Evolutionary conservation across 2,888 invertebrate genomes (phyloP), one percentile per base, ranked within the genome.

Genomic region (Heliconius hortense): DNA sequence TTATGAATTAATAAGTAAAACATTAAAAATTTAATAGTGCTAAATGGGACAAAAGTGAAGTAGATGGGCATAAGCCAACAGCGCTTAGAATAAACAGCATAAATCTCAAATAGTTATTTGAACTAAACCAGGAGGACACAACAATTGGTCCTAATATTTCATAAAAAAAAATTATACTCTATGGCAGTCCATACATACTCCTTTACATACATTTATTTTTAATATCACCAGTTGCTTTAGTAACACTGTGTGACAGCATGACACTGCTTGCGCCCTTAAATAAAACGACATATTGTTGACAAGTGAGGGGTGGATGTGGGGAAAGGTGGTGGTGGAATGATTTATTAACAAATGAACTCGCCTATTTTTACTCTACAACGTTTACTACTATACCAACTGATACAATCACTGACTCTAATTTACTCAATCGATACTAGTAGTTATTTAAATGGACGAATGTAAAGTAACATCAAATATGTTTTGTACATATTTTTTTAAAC

Each of bases 241-340:
- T 79, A 80, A 79, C 68, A 74, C 67, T 72, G 73, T 78, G 74
- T 80, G 80, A 78, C 73, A 79, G 74, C 73, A 76, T 79, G 80
- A 79, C 79, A 77, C 70, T 76, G 77, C 81, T 82, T 83, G 82
- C 82, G 71, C 72, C 74, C 85, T 84, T 88, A 86, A 88, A 89
- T 89, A 89, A 90, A 85, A 85, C 83, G 84, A 88, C 88, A 88
- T 87, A 88, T 88, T 88, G 90, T 89, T 89, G 89, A 89, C 89
- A 89, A 84, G 82, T 82, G 82, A 84, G 77, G 75, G 75, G 43
- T 77, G 80, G 81, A 81, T 79, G 80, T 82, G 80, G 78, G 78
- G 73, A 80, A 69, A 72, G 76, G 43, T 79, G 80, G 81, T 28
- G 83, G 83, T 82, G 79, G 80, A 82, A 88, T 91, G 89, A 92